Conservation (phyloP, 2,888 invertebrate genomes). For the Cheilosia impressa region DNA sequence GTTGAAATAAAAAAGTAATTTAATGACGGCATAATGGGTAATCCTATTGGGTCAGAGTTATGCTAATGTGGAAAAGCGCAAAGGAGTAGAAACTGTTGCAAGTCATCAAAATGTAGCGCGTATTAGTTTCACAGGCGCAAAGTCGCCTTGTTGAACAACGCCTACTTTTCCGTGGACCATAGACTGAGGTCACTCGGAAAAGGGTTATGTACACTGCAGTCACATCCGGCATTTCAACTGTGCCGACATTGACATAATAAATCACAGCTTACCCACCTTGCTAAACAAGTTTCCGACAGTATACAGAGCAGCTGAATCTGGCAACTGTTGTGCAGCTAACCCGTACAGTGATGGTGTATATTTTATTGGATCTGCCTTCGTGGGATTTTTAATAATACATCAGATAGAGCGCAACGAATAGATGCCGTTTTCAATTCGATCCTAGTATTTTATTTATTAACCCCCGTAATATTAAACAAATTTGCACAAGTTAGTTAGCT, state of each 20-base stretch:
- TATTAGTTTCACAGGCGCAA: slow-evolving; percentile 12
- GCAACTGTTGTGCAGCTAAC: background rate
- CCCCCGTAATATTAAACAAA: too few relatives aligned
- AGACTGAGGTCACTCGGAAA: slow-evolving; percentile 51
- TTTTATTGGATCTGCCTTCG: background rate
- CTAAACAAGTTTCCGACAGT: slow-evolving; percentile 58
- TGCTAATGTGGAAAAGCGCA: slow-evolving; percentile 72
- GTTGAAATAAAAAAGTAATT: slow-evolving; percentile 47
- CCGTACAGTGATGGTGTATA: background rate
- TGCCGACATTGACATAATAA: slow-evolving; percentile 47
- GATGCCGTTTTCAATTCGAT: too few relatives aligned
- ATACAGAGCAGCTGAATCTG: slow-evolving; percentile 46
- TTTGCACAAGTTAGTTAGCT: too few relatives aligned
- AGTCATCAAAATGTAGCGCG: slow-evolving; percentile 56
- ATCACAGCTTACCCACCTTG: slow-evolving; percentile 33
- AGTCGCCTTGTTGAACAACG: slow-evolving; percentile 51
- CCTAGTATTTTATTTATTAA: too few relatives aligned
- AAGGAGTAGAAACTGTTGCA: slow-evolving; percentile 64
- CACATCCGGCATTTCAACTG: slow-evolving; percentile 54
- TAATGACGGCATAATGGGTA: slow-evolving; percentile 58
- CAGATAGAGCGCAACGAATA: background rate
- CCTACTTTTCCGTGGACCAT: slow-evolving; percentile 61
- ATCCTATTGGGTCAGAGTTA: slow-evolving; percentile 70
- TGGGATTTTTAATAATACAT: background rate
- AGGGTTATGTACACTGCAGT: slow-evolving; percentile 46